phyloP scores from a whole-genome alignment of 1,140 invertebrate species.

The Drosophila insularis region DNA sequence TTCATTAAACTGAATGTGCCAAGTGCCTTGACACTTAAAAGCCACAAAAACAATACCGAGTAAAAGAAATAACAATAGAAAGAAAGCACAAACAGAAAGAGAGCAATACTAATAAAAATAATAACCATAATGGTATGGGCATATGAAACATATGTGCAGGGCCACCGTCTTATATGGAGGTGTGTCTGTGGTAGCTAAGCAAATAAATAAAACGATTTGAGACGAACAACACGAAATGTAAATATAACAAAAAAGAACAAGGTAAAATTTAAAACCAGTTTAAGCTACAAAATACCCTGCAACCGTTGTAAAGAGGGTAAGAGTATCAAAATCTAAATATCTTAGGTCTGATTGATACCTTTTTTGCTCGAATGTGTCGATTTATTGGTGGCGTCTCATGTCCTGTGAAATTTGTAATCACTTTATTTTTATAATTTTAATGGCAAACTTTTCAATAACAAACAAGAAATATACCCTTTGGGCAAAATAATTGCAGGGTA shows the following conservation, averaged over 20 bases:
- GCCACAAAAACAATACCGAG: conserved; percentile 55
- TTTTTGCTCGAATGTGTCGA: too few relatives aligned
- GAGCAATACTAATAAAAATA: conserved; percentile 23
- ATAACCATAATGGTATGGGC: conserved; percentile 39
- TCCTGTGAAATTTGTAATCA: too few relatives aligned
- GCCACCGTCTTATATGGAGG: background rate
- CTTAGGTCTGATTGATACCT: too few relatives aligned
- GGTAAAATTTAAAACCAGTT: background rate
- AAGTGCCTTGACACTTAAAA: conserved; percentile 69
- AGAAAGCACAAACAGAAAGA: conserved; percentile 27
- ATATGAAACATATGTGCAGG: conserved; percentile 63
- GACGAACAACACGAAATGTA: conserved; percentile 56
- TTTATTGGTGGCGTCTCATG: too few relatives aligned
- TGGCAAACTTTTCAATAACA: too few relatives aligned
- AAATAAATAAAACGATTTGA: conserved; percentile 77
- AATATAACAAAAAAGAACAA: conserved; percentile 36
- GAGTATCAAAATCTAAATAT: background rate
- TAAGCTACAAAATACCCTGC: background rate
- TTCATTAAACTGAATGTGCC: conserved; percentile 50
- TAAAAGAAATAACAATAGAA: conserved; percentile 33
- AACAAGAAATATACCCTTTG: background rate
- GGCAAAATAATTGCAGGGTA: too few relatives aligned
- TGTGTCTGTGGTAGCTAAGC: conserved; percentile 14
- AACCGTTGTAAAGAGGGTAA: background rate
- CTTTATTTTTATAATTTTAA: too few relatives aligned